Percentiles rank a stretch among this genome's conserved stretches.
phyloP scores from a whole-genome alignment of 2,113 vertebrate species.

The Callionymus lyra region DNA sequence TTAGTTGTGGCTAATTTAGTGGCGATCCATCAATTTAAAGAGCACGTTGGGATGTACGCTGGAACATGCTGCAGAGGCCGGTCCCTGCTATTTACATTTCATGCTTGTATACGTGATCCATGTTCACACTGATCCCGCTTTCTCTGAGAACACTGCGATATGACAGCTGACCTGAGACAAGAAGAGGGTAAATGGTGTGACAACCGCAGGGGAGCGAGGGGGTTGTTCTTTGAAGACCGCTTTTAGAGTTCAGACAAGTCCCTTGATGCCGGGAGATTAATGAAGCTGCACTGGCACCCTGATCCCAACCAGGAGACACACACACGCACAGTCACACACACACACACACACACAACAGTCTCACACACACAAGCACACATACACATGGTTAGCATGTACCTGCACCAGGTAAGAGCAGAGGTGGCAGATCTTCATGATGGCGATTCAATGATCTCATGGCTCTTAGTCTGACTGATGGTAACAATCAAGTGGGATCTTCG shows the following conservation, averaged over 20 bases:
- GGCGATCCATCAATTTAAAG: no score
- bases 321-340: slow-evolving; percentile 6
- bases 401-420: no score
- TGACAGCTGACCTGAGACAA: slow-evolving; percentile 43
- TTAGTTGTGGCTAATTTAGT: slow-evolving; percentile 8
- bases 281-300: slow-evolving; percentile 52
- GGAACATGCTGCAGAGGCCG: slow-evolving; percentile 10
- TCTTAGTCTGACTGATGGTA: no score
- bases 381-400: slow-evolving; percentile 4
- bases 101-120: not conserved
- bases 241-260: slow-evolving; percentile 55
- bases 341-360: slow-evolving; percentile 9
- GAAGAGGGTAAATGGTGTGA: slow-evolving; percentile 55
- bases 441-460: no score
- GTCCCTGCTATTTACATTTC: slow-evolving; percentile 1
- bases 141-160: slow-evolving; percentile 31
- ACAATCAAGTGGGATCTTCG: no score
- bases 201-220: slow-evolving; percentile 25
- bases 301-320: slow-evolving; percentile 46
- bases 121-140: slow-evolving; percentile 11
- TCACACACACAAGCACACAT: no score
- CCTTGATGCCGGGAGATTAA: slow-evolving; percentile 55
- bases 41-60: slow-evolving; percentile 9
- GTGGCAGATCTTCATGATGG: no score
- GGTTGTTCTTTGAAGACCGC: slow-evolving; percentile 43